phyloP scores from a whole-genome alignment of 2,113 vertebrate genomes.

The Eubucco bourcierii region DNA sequence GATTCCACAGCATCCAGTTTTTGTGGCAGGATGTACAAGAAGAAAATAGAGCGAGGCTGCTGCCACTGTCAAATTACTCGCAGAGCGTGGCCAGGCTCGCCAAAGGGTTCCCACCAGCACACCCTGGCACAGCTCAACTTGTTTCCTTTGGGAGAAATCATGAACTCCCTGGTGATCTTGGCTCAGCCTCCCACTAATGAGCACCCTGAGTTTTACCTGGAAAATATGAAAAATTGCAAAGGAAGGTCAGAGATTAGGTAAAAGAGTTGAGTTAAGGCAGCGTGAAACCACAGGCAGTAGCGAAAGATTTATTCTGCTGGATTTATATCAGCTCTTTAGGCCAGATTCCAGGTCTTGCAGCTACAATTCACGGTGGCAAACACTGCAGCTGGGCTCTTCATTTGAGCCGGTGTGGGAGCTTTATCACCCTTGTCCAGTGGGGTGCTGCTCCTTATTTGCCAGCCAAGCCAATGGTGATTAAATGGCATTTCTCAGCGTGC shows the following conservation, averaged over 20 bases:
- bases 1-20: accelerated
- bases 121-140: background rate
- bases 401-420: conserved; percentile 31
- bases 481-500: conserved; percentile 54
- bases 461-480: conserved; percentile 25
- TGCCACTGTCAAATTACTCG: background rate
- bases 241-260: conserved; percentile 69
- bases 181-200: background rate
- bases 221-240: conserved; percentile 50
- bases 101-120: background rate
- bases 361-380: conserved; percentile 61
- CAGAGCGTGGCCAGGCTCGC: background rate
- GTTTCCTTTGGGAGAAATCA: background rate
- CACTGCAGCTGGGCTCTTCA: conserved; percentile 62
- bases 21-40: accelerated
- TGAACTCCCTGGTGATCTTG: background rate
- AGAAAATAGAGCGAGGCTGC: background rate
- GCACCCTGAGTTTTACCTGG: conserved; percentile 43
- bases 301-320: conserved; percentile 58
- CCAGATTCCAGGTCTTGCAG: conserved; percentile 61
- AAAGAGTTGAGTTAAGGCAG: conserved; percentile 61
- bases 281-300: conserved; percentile 46
- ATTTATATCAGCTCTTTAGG: conserved; percentile 71
- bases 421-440: conserved; percentile 40
- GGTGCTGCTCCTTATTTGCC: conserved; percentile 45